phyloP scores from a whole-genome alignment of 2,113 vertebrate genomes.

The Ornithorhynchus anatinus region DNA sequence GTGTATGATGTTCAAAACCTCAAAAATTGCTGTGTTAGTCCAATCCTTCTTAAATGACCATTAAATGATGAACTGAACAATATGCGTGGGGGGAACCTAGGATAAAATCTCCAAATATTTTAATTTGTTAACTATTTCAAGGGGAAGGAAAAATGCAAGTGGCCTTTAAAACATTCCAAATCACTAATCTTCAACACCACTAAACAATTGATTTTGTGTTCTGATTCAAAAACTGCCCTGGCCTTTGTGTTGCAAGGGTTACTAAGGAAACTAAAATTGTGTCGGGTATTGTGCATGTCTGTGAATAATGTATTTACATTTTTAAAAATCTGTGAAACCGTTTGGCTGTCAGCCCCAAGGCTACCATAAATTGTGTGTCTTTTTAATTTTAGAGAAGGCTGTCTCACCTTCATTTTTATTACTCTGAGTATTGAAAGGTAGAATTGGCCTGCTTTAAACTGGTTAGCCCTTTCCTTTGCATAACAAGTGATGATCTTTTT shows the following conservation, averaged over 20 bases:
- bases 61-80: no score
- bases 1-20: no score
- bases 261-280: background rate
- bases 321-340: background rate
- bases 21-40: no score
- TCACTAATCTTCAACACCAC: no score
- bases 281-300: background rate
- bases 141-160: background rate
- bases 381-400: no score
- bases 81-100: no score
- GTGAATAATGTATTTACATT: background rate
- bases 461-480: background rate
- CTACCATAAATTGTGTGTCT: conserved; percentile 1
- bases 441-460: background rate
- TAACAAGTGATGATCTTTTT: background rate
- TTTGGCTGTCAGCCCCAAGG: background rate
- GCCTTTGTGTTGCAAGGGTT: background rate
- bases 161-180: background rate
- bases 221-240: background rate
- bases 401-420: background rate
- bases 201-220: background rate
- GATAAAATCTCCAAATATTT: no score
- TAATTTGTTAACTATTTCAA: background rate
- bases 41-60: no score
- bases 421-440: background rate